A percentile compares a stretch with the other conserved stretches of the same genome.
Conservation (phyloP, 1,140 invertebrate species). For the Papilio xuthus region DNA sequence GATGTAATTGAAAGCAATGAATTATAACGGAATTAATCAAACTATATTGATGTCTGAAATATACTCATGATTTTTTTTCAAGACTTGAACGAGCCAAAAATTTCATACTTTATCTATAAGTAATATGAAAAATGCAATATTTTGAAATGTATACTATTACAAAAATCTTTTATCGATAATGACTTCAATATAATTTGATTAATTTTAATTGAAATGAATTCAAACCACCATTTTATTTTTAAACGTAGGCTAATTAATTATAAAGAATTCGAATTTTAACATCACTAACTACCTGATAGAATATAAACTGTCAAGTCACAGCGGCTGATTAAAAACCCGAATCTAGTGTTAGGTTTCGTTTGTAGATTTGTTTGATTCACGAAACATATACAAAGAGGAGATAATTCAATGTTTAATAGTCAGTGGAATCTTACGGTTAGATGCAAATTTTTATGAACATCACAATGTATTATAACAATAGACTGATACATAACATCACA, state of each 20-base stretch:
- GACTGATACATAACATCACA: background rate
- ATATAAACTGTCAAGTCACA: constrained; percentile 18
- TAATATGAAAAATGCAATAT: too few relatives aligned
- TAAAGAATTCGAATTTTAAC: constrained; percentile 15
- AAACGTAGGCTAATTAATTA: constrained; percentile 17
- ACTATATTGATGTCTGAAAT: background rate
- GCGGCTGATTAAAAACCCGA: constrained; percentile 20
- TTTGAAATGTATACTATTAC: too few relatives aligned
- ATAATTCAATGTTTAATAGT: background rate
- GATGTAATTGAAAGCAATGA: background rate
- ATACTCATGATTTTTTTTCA: background rate
- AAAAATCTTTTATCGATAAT: background rate
- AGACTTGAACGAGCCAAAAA: too few relatives aligned
- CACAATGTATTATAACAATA: background rate
- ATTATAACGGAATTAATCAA: constrained; percentile 5
- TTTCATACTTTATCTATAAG: too few relatives aligned
- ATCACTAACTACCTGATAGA: constrained; percentile 10
- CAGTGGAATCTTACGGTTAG: too few relatives aligned
- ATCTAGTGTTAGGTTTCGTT: constrained; percentile 47
- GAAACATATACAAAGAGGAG: constrained; percentile 12
- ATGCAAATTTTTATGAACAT: background rate
- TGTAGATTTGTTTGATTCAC: constrained; percentile 36
- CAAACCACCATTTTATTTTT: constrained; percentile 17
- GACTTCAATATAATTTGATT: constrained; percentile 24
- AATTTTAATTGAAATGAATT: background rate